phyloP scores from a whole-genome alignment of 2,888 invertebrate genomes.

The Cyrtodaria siliqua region DNA sequence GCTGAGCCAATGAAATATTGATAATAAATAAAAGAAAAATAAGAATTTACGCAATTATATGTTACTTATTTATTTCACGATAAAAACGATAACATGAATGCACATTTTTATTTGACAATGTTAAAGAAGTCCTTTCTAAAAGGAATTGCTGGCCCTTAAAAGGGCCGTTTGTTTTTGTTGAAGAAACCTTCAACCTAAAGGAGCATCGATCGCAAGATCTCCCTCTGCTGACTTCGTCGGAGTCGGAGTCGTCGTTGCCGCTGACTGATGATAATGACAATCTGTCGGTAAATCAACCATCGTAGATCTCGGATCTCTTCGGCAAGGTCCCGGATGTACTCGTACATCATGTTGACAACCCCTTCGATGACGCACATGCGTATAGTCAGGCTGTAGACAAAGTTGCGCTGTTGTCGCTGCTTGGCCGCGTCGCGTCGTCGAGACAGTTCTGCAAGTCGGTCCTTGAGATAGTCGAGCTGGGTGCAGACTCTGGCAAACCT shows the following conservation, averaged over 20 bases:
- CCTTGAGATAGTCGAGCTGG: conserved; percentile 15
- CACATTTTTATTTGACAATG: too few relatives aligned
- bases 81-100: too few relatives aligned
- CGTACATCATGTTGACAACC: conserved; percentile 35
- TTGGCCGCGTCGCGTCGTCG: conserved; percentile 22
- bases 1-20: too few relatives aligned
- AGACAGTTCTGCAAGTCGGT: conserved; percentile 9
- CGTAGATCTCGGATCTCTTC: conserved; percentile 41
- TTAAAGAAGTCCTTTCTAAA: neutral
- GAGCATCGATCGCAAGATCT: too few relatives aligned
- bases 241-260: conserved; percentile 21
- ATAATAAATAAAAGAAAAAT: too few relatives aligned
- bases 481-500: conserved; percentile 16
- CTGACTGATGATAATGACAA: conserved; percentile 18
- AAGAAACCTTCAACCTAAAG: too few relatives aligned
- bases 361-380: conserved; percentile 45
- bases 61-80: too few relatives aligned
- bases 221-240: too few relatives aligned
- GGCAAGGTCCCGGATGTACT: conserved; percentile 16
- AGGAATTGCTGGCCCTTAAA: conserved; percentile 47
- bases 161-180: conserved; percentile 45
- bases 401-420: conserved; percentile 7
- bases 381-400: conserved; percentile 37
- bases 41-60: too few relatives aligned
- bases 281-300: conserved; percentile 33